Evolutionary conservation across 2,888 invertebrate genomes (phyloP).

Genomic region (Tetragonisca angustula): DNA sequence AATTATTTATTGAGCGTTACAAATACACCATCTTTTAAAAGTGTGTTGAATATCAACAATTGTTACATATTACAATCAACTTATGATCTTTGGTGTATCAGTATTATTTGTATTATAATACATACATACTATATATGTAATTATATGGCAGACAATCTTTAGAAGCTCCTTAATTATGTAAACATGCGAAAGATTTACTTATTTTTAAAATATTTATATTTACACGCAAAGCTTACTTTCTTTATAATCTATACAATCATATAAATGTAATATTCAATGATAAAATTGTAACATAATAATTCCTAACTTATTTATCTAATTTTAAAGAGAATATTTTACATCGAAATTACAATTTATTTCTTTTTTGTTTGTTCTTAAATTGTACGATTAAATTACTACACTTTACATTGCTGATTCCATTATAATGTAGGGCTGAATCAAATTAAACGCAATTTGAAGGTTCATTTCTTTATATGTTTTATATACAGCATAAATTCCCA

Average conservation of each 20-base stretch:
- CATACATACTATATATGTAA: conserved; percentile 65
- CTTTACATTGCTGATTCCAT: conserved; percentile 79
- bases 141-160: conserved; percentile 73
- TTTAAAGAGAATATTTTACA: conserved; percentile 83
- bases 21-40: conserved; percentile 56
- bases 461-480: conserved; percentile 66
- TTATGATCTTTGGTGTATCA: conserved; percentile 69
- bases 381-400: conserved; percentile 72
- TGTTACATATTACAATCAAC: conserved; percentile 53
- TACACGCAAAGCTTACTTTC: conserved; percentile 80
- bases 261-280: conserved; percentile 81
- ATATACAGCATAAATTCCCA: conserved; percentile 72
- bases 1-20: conserved; percentile 68
- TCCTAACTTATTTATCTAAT: conserved; percentile 80
- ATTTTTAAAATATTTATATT: conserved; percentile 78
- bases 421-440: conserved; percentile 76
- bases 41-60: conserved; percentile 56
- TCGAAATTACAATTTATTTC: conserved; percentile 80
- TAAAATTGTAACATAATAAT: conserved; percentile 83
- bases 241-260: conserved; percentile 82
- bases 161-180: conserved; percentile 80
- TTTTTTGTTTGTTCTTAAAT: conserved; percentile 43
- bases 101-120: conserved; percentile 64
- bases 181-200: conserved; percentile 79
- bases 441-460: conserved; percentile 71